Percentiles rank a stretch among this genome's conserved stretches.
These are phyloP conservation scores for Ailurus styani DNA, from an alignment of 2,113 vertebrate genomes.

Conservation along the genomic window DNA sequence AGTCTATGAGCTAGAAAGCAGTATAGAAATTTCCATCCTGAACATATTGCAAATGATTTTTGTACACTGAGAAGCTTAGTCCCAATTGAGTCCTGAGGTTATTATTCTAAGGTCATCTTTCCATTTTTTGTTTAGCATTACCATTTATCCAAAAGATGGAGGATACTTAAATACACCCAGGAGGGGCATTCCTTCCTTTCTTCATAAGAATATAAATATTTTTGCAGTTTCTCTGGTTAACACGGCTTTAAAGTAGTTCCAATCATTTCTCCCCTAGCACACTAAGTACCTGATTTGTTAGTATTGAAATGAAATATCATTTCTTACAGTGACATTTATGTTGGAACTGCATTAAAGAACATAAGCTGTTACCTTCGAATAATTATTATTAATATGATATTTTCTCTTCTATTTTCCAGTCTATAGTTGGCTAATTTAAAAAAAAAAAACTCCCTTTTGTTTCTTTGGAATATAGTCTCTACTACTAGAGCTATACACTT, in stretches of 20 bases:
- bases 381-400: conserved; percentile 56
- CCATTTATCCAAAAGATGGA: conserved; percentile 61
- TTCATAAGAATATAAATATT: conserved; percentile 65
- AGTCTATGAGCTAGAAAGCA: conserved; percentile 51
- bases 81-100: conserved; percentile 45
- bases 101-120: conserved; percentile 68
- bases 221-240: conserved; percentile 65
- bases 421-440: conserved; percentile 28
- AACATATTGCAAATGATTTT: conserved; percentile 65
- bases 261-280: conserved; percentile 55
- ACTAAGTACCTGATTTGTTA: conserved; percentile 55
- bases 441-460: conserved; percentile 28
- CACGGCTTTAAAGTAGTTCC: conserved; percentile 59
- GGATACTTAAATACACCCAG: neutral
- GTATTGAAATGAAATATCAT: conserved; percentile 67
- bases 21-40: conserved; percentile 58
- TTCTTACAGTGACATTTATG: conserved; percentile 69
- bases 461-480: conserved; percentile 28
- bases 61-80: conserved; percentile 43
- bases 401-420: conserved; percentile 52
- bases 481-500: conserved; percentile 18
- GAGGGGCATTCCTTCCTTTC: conserved; percentile 56
- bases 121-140: conserved; percentile 52
- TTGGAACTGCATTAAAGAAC: conserved; percentile 50
- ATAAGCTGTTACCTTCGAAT: conserved; percentile 50